phyloP scores from a whole-genome alignment of 2,113 vertebrate species.

The Tursiops truncatus region DNA sequence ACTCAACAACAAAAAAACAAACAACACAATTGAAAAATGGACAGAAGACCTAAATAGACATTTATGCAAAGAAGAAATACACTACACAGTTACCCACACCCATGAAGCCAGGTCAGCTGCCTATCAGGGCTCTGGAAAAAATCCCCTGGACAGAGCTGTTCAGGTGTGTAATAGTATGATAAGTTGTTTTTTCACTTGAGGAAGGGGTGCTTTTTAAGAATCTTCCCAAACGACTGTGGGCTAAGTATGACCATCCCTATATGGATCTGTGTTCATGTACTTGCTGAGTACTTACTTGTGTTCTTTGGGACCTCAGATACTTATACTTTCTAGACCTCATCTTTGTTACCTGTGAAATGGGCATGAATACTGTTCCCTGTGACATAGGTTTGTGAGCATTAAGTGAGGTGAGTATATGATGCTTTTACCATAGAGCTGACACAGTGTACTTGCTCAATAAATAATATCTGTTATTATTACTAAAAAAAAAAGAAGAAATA shows the following conservation, averaged over 20 bases:
- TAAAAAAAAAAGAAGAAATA: not conserved
- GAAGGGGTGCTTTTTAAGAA: not conserved
- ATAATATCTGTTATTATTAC: not conserved
- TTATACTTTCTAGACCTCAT: not conserved
- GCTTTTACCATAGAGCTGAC: not conserved
- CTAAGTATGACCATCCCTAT: not conserved
- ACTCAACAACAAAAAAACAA: too few species aligned
- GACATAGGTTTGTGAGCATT: not conserved
- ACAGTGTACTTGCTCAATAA: not conserved
- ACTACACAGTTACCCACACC: too few species aligned
- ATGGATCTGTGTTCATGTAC: not conserved
- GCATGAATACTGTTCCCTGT: accelerated
- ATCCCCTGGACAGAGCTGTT: not conserved
- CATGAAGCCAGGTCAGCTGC: not conserved
- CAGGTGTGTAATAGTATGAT: not conserved
- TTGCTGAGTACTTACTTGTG: not conserved
- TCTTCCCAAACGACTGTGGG: too few species aligned
- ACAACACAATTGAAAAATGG: too few species aligned
- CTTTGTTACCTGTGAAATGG: not conserved
- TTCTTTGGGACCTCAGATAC: not conserved
- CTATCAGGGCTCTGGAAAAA: not conserved
- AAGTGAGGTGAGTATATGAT: not conserved
- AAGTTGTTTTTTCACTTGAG: not conserved
- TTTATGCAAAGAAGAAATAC: too few species aligned
- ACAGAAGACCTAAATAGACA: too few species aligned